These are phyloP conservation scores for Elachura formosa DNA, from an alignment of 2,113 vertebrate genomes.

Conservation along the genomic window DNA sequence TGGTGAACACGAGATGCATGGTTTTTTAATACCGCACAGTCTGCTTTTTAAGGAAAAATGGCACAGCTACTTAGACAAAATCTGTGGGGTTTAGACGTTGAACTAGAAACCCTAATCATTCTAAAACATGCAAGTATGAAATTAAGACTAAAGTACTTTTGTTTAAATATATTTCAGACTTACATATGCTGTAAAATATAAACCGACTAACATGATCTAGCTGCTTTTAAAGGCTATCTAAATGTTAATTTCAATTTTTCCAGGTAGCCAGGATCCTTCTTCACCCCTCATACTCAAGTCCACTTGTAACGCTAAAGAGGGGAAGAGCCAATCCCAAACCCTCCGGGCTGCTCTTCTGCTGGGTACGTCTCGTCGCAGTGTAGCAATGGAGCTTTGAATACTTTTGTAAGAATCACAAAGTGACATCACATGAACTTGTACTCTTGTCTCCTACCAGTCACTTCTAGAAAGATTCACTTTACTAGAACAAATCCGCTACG, in stretches of 20 bases:
- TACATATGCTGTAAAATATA: neutral
- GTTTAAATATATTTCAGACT: neutral
- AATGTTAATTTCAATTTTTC: constrained; percentile 37
- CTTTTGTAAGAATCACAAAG: constrained; percentile 45
- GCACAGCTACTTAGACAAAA: neutral
- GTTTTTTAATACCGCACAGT: neutral
- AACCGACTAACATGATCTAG: neutral
- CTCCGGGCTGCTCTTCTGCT: neutral
- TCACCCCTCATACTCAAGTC: neutral
- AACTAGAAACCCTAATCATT: neutral
- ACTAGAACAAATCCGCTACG: constrained; percentile 64
- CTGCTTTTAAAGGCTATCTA: constrained; percentile 22
- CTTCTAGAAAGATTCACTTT: constrained; percentile 70
- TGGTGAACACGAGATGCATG: neutral
- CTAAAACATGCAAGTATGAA: neutral
- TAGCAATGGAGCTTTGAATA: constrained; percentile 19
- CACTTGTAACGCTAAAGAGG: neutral
- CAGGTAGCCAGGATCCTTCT: neutral
- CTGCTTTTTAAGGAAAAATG: neutral
- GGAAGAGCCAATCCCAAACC: neutral
- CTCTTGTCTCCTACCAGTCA: constrained; percentile 52
- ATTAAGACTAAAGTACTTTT: neutral
- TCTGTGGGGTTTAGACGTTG: neutral
- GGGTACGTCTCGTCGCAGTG: neutral
- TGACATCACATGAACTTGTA: constrained; percentile 60